Evolutionary conservation across 2,888 invertebrate species (phyloP).

Genomic region (Antheraea yamamai): DNA sequence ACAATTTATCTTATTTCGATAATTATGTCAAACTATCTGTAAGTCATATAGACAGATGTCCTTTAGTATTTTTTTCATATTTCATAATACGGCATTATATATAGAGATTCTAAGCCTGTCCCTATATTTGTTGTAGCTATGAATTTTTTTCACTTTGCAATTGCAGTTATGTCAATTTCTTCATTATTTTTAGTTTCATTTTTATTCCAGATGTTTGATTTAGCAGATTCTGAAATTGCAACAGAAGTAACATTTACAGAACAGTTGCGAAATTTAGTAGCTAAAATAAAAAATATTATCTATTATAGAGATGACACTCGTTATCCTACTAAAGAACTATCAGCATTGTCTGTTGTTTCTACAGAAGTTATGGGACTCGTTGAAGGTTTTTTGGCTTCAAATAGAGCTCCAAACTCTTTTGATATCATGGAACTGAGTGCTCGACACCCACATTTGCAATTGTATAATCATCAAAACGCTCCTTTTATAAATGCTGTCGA

Average conservation of each 20-base stretch:
- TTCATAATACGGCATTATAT: not conserved
- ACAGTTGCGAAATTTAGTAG: constrained; percentile 80
- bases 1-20: not conserved
- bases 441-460: constrained; percentile 72
- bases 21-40: not conserved
- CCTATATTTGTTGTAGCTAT: not conserved
- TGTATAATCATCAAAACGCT: constrained; percentile 76
- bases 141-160: not conserved
- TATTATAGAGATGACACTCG: constrained; percentile 71
- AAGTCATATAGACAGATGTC: not conserved
- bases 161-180: not conserved
- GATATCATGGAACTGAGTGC: constrained; percentile 73
- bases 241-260: constrained; percentile 87
- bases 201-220: constrained; percentile 84
- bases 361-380: constrained; percentile 84
- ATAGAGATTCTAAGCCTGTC: not conserved
- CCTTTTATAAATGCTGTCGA: constrained; percentile 78
- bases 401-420: constrained; percentile 73
- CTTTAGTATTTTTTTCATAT: not conserved
- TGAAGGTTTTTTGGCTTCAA: constrained; percentile 81
- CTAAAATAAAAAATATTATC: constrained; percentile 76
- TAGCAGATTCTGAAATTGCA: constrained; percentile 84
- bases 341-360: constrained; percentile 81
- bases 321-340: constrained; percentile 78
- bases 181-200: not conserved